Evolutionary conservation across 2,797 vertebrate species (phyloP), one percentile per base, ranked within the genome.

Genomic region (Aeoliscus strigatus): DNA sequence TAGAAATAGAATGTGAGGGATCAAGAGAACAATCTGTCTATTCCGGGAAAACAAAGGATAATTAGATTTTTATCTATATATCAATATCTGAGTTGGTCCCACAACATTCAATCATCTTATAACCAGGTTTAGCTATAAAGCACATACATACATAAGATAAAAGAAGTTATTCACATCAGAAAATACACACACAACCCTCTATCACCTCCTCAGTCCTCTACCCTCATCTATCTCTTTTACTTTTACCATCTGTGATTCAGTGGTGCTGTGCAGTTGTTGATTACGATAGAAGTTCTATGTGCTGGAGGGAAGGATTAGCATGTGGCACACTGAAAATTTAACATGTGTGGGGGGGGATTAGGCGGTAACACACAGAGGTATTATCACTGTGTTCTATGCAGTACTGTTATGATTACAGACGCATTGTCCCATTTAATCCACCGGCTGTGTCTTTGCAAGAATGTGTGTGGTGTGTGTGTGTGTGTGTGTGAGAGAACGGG

Each of bases 381-480:
- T 85, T 80, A 79, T 69, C 64, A 66, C 63, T 44, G 50, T 66
- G 66, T 59, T 80, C 68, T 77, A 73, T 70, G 60, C 66, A 72
- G 70, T 56, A 66, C 66, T 71, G 73, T 80, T 81, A 52, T 73
- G 80, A 86, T 83, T 74, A 77, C 48, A 66, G 61, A 75, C 18
- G 26, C 77, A 79, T 75, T 81, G 79, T 80, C 60, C 72, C 47
- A 45, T 46, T 62, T 84, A 82, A 85, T 85, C 80, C 70, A 45
- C 12, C 23, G 8, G 40, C 25, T 48, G 34, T 58, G 37, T 53
- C 30, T 58, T 52, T 39, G 50, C 14, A 34, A 51, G 30, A 32
- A 27, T 41, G 21, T 44, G 27, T 42, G 5, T 27, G 14, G n/a
- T n/a, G n/a, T n/a, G n/a, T n/a, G n/a, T 42, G 18, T n/a, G 14